These are phyloP conservation scores for Heliconius eleuchia DNA, from an alignment of 1,140 invertebrate species.

Conservation along the genomic window DNA sequence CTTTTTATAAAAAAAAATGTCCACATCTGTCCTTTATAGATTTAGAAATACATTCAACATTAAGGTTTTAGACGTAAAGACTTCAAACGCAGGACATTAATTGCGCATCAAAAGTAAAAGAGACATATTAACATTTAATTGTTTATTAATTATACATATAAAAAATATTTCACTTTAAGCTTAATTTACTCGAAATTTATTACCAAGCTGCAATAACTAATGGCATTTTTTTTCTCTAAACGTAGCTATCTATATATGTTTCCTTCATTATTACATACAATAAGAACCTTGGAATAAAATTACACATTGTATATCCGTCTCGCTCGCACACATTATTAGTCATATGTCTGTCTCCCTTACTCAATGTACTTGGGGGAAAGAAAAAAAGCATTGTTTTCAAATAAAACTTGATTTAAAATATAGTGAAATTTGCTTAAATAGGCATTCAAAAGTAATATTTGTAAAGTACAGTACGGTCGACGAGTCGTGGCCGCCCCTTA, in stretches of 20 bases:
- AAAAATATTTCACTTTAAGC: constrained; percentile 13
- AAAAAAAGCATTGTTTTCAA: constrained; percentile 1
- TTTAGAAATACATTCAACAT: not conserved
- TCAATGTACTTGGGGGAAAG: not conserved
- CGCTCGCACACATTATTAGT: constrained; percentile 18
- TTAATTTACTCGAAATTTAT: constrained; percentile 2
- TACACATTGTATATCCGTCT: constrained; percentile 10
- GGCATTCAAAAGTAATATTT: not conserved
- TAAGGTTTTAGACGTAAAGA: not conserved
- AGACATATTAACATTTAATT: not conserved
- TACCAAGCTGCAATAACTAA: constrained; percentile 9
- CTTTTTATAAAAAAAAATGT: not conserved
- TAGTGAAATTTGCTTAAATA: not conserved
- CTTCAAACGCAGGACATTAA: too few relatives aligned
- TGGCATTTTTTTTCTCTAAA: not conserved
- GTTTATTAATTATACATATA: constrained; percentile 3
- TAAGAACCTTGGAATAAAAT: constrained; percentile 10
- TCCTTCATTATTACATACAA: not conserved
- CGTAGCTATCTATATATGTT: not conserved
- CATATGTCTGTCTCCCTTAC: constrained; percentile 23
- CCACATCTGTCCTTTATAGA: not conserved
- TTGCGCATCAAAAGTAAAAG: not conserved
- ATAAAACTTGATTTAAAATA: not conserved
- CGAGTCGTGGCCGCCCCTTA: too few relatives aligned
- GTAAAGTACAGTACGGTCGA: too few relatives aligned